Conservation (phyloP, 2,113 vertebrate genomes). For the Ellobius talpinus region DNA sequence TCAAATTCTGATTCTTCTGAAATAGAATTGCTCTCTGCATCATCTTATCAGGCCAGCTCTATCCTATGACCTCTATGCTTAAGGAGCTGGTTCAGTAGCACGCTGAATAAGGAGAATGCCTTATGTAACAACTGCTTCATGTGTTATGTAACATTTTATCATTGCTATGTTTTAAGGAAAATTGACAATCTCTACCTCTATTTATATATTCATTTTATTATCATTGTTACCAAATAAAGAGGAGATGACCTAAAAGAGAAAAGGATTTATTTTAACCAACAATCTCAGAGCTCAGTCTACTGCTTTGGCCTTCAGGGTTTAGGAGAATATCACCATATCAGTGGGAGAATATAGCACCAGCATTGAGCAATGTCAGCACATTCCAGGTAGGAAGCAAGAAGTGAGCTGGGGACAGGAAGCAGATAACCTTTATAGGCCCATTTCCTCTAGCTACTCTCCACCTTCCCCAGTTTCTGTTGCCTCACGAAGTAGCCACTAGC, state of each 20-base stretch:
- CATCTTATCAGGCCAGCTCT: background rate
- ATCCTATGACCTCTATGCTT: too few relatives aligned
- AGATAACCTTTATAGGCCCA: background rate
- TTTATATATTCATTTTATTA: background rate
- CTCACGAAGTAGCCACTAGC: background rate
- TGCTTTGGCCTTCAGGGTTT: too few relatives aligned
- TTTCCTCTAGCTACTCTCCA: background rate
- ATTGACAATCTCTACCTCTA: background rate
- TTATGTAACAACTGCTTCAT: background rate
- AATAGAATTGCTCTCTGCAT: background rate
- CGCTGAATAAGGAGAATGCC: background rate
- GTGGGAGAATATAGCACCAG: background rate
- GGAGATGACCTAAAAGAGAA: too few relatives aligned
- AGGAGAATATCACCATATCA: too few relatives aligned
- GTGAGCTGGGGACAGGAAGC: fast-evolving
- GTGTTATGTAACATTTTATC: background rate
- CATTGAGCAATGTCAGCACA: background rate
- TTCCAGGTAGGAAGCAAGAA: background rate
- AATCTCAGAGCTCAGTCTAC: too few relatives aligned
- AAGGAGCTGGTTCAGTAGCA: background rate
- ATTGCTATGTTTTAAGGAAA: background rate
- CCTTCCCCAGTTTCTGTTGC: too few relatives aligned
- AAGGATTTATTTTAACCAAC: background rate
- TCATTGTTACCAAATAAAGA: background rate
- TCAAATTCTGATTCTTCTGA: background rate